Conservation (phyloP, 2,113 vertebrate species). For the Boleophthalmus pectinirostris region DNA sequence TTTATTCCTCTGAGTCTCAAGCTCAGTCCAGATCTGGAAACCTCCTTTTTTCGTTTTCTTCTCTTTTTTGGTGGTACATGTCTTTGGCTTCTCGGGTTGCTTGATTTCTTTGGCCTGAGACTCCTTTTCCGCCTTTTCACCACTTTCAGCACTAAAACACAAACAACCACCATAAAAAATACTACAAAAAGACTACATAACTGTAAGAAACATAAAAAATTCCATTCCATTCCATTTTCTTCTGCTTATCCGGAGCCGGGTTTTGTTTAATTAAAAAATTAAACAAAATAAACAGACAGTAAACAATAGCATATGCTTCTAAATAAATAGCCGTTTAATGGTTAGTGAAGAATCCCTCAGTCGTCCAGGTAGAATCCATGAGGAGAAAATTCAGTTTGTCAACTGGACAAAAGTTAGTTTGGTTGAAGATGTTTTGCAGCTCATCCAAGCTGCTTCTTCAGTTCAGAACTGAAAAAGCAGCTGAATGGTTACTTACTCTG, state of each 20-base stretch:
- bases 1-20: conserved; percentile 89
- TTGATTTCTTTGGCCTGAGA: conserved; percentile 49
- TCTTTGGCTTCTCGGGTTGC: conserved; percentile 47
- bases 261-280: neutral
- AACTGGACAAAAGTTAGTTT: no score
- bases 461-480: no score
- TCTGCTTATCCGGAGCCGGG: no score
- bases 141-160: conserved; percentile 80
- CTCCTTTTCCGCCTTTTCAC: conserved; percentile 81
- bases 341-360: no score
- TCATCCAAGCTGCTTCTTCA: no score
- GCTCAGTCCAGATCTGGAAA: conserved; percentile 89
- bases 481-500: conserved; percentile 85
- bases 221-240: no score
- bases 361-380: no score
- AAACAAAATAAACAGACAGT: neutral
- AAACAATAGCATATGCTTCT: neutral
- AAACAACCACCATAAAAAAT: conserved; percentile 2
- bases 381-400: no score
- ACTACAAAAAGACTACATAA: neutral
- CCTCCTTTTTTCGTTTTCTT: conserved; percentile 69
- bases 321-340: neutral
- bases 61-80: conserved; percentile 68
- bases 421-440: no score
- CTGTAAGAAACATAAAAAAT: no score